These are phyloP conservation scores for Argynnis bischoffii DNA, from an alignment of 2,888 invertebrate species.

Conservation along the genomic window DNA sequence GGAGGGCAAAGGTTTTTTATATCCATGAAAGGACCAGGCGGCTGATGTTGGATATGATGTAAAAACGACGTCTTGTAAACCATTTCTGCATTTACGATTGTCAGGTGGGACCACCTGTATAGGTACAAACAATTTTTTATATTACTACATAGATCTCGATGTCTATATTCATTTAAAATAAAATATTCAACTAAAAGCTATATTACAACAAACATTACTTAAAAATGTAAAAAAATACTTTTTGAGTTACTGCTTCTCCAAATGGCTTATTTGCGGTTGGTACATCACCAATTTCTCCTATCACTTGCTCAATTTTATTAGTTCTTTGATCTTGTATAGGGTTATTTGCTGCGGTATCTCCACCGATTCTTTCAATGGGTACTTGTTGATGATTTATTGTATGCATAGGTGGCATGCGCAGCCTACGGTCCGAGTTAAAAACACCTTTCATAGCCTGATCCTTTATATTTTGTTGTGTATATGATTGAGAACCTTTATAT, in stretches of 20 bases:
- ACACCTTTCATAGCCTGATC: slow-evolving; percentile 44
- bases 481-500: slow-evolving; percentile 70
- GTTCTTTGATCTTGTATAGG: slow-evolving; percentile 39
- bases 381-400: slow-evolving; percentile 41
- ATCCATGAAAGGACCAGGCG: slow-evolving; percentile 71
- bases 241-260: slow-evolving; percentile 35
- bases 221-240: slow-evolving; percentile 42
- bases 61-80: slow-evolving; percentile 69
- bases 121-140: slow-evolving; percentile 22
- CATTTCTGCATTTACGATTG: slow-evolving; percentile 56
- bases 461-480: slow-evolving; percentile 61
- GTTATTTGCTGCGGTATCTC: slow-evolving; percentile 59
- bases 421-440: slow-evolving; percentile 59
- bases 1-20: slow-evolving; percentile 36
- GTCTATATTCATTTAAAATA: not conserved
- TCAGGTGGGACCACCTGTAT: slow-evolving; percentile 47
- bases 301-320: slow-evolving; percentile 44
- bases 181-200: not conserved
- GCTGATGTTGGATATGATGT: slow-evolving; percentile 61
- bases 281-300: slow-evolving; percentile 58
- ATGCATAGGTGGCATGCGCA: slow-evolving; percentile 47
- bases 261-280: slow-evolving; percentile 47
- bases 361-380: slow-evolving; percentile 63
- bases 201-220: not conserved
- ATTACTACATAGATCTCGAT: not conserved